These are phyloP conservation scores for Umimayanthus chanpuru DNA, from an alignment of 92 coral and sea anemone genomes.

Conservation along the genomic window DNA sequence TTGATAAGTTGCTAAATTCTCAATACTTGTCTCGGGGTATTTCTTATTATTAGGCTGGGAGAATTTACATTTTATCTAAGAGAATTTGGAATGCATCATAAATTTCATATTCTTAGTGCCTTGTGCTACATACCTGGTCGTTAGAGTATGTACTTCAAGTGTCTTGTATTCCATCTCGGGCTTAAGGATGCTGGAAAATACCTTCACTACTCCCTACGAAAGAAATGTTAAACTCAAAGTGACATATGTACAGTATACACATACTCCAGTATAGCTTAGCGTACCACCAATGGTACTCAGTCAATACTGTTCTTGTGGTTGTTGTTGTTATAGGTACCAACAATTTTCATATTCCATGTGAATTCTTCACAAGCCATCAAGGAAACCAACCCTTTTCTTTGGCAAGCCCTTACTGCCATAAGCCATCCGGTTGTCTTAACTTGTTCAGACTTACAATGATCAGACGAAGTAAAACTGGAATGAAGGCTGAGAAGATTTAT, in stretches of 20 bases:
- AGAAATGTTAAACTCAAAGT: background rate
- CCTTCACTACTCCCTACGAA: slow-evolving; percentile 30
- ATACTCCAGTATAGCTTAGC: background rate
- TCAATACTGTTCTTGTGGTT: too few species aligned
- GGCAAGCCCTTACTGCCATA: too few species aligned
- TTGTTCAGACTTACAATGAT: background rate
- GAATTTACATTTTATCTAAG: too few species aligned
- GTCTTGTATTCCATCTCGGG: slow-evolving; percentile 27
- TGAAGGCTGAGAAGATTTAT: background rate
- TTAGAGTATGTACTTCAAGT: slow-evolving; percentile 20
- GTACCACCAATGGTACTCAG: too few species aligned
- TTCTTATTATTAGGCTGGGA: too few species aligned
- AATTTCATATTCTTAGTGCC: background rate
- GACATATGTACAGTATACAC: too few species aligned
- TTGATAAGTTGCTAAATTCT: too few species aligned
- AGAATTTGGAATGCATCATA: too few species aligned
- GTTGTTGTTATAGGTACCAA: background rate
- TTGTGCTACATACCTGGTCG: slow-evolving; percentile 20
- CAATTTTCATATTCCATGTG: background rate
- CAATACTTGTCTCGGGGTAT: too few species aligned
- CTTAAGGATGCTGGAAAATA: slow-evolving; percentile 19
- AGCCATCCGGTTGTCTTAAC: too few species aligned
- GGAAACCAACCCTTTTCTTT: too few species aligned
- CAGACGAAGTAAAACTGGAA: background rate
- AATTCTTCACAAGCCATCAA: too few species aligned